Evolutionary conservation across 2,797 vertebrate genomes (phyloP).

Genomic region (Notolepis coatsorum): DNA sequence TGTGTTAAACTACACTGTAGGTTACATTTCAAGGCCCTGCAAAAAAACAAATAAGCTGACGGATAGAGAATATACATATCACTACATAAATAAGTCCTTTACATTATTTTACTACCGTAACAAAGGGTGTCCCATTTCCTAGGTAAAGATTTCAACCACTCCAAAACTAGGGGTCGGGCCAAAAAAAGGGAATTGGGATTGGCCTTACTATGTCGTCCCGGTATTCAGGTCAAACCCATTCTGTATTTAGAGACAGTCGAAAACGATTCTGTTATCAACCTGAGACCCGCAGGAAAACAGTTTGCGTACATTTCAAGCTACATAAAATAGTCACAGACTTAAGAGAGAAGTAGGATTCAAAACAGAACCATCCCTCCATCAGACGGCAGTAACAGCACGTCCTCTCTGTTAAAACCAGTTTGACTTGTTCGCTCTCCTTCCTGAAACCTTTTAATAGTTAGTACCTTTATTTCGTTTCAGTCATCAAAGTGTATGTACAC

Average conservation of each 20-base stretch:
- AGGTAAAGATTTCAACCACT: no score
- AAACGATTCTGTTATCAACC: constrained; percentile 33
- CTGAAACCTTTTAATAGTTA: constrained; percentile 1
- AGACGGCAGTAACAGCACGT: constrained; percentile 39
- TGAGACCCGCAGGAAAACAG: constrained; percentile 50
- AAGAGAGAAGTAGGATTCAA: constrained; percentile 27
- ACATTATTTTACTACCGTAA: no score
- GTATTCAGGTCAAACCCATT: constrained; percentile 8
- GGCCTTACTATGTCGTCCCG: no score
- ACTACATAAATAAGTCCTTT: no score
- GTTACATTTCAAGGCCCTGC: no score
- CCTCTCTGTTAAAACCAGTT: constrained; percentile 20
- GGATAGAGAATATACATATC: no score
- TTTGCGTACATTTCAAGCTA: constrained; percentile 29
- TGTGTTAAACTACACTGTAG: no score
- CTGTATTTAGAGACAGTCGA: constrained; percentile 3
- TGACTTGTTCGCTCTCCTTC: constrained; percentile 10
- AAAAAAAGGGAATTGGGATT: no score
- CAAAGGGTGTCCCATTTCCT: no score
- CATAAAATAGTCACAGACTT: constrained; percentile 33
- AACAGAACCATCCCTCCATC: constrained; percentile 10
- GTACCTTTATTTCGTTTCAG: constrained; percentile 44
- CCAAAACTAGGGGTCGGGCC: no score
- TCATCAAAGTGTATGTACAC: constrained; percentile 48
- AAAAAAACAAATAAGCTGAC: no score